Evolutionary conservation across 2,888 invertebrate species (phyloP).

Genomic region (Synergus japonicus): DNA sequence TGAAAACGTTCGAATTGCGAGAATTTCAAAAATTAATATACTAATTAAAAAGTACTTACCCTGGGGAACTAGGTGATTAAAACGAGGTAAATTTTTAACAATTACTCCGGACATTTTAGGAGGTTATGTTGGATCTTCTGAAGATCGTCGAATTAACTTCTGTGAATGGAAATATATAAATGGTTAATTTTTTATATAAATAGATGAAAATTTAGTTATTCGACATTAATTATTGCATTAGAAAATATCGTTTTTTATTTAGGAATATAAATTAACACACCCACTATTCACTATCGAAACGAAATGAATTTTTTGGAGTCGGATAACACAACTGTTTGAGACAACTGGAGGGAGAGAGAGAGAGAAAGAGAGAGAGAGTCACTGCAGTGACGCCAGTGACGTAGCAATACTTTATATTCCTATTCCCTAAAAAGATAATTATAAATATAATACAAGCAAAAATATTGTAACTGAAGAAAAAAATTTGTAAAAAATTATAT

Average conservation of each 20-base stretch:
- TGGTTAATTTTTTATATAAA: neutral
- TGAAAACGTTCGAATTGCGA: conserved; percentile 38
- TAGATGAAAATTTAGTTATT: neutral
- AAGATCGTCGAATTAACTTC: neutral
- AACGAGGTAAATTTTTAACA: conserved; percentile 62
- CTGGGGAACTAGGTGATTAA: conserved; percentile 57
- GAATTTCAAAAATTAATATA: conserved; percentile 29
- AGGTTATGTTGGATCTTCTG: neutral
- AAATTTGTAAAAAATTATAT: neutral
- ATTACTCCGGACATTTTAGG: conserved; percentile 63
- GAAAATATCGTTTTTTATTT: neutral
- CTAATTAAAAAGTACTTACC: conserved; percentile 53
- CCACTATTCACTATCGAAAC: neutral
- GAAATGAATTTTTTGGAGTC: neutral
- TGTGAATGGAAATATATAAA: neutral
- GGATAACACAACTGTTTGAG: no score
- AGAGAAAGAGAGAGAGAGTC: no score
- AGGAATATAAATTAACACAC: neutral
- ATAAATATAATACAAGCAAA: no score
- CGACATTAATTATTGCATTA: neutral
- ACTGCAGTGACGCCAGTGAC: no score
- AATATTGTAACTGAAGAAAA: neutral
- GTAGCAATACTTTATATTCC: no score
- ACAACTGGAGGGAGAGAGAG: neutral
- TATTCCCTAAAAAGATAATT: no score